phyloP scores from a whole-genome alignment of 2,797 vertebrate genomes.

The Mastacembelus armatus region DNA sequence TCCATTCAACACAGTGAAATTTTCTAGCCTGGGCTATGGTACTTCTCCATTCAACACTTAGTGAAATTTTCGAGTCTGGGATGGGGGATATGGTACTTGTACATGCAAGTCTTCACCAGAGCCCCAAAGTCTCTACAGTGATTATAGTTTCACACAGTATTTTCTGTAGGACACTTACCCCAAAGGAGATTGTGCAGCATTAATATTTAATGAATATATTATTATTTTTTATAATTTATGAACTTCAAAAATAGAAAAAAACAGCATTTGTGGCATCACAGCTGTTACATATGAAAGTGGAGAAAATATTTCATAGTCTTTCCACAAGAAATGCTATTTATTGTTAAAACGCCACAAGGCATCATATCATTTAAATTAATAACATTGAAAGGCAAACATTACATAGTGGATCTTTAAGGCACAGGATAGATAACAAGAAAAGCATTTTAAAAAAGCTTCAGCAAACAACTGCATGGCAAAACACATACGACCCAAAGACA shows the following conservation, averaged over 20 bases:
- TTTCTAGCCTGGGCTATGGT: too few relatives aligned
- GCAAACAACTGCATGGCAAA: conserved; percentile 62
- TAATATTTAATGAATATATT: too few relatives aligned
- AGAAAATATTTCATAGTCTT: neutral
- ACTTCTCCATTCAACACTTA: too few relatives aligned
- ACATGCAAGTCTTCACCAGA: too few relatives aligned
- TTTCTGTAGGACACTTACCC: conserved; percentile 9
- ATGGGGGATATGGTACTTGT: too few relatives aligned
- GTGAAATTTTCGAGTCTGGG: too few relatives aligned
- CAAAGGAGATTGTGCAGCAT: neutral
- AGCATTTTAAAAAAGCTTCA: conserved; percentile 59
- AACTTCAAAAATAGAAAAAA: too few relatives aligned
- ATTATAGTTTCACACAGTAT: neutral
- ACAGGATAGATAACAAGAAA: conserved; percentile 76
- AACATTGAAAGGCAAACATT: conserved; percentile 71
- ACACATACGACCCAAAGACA: conserved; percentile 56
- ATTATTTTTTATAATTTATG: too few relatives aligned
- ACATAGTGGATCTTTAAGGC: conserved; percentile 80
- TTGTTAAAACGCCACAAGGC: conserved; percentile 74
- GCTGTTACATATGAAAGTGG: too few relatives aligned
- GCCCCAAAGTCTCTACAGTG: too few relatives aligned
- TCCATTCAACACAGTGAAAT: too few relatives aligned
- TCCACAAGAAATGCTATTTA: conserved; percentile 75
- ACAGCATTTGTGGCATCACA: too few relatives aligned
- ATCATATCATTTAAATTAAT: conserved; percentile 71